A percentile compares a stretch with the other conserved stretches of the same genome.
These are phyloP conservation scores for Strigamia crassipes DNA, from an alignment of 2,888 invertebrate genomes.

Conservation along the genomic window DNA sequence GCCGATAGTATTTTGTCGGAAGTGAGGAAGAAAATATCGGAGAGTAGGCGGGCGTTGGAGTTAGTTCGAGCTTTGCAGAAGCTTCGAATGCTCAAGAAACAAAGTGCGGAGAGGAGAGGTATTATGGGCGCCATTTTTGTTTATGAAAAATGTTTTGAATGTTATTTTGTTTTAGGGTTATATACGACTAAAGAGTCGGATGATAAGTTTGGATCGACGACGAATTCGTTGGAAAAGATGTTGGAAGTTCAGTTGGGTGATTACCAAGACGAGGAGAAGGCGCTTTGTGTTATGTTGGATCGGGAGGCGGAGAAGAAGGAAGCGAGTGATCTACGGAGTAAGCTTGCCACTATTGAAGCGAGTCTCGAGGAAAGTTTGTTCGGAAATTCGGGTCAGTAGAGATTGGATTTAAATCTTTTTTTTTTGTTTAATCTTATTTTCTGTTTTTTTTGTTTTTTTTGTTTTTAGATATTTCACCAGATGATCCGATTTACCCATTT, in stretches of 20 bases:
- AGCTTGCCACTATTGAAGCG: neutral
- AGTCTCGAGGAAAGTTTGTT: conserved; percentile 1
- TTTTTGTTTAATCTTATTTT: neutral
- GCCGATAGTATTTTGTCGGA: conserved; percentile 51
- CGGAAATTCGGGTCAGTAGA: neutral
- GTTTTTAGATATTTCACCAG: neutral
- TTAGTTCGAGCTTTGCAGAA: conserved; percentile 50
- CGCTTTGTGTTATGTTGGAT: conserved; percentile 51
- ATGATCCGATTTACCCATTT: conserved; percentile 49
- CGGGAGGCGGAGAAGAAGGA: conserved; percentile 49
- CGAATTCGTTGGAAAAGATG: neutral
- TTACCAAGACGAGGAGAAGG: conserved; percentile 50
- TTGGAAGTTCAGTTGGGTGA: conserved; percentile 47
- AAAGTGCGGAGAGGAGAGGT: conserved; percentile 49
- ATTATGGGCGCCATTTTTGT: neutral
- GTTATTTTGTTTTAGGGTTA: neutral
- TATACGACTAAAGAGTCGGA: conserved; percentile 46
- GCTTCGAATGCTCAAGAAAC: conserved; percentile 49
- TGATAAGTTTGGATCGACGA: conserved; percentile 8
- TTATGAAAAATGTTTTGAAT: too few species aligned
- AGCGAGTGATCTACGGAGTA: conserved; percentile 24
- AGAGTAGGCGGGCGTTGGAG: conserved; percentile 50
- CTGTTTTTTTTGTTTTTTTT: neutral
- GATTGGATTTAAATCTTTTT: neutral
- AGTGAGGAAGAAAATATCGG: conserved; percentile 51